Evolutionary conservation across 2,797 vertebrate genomes (phyloP).

Genomic region (Argyrosomus regius): DNA sequence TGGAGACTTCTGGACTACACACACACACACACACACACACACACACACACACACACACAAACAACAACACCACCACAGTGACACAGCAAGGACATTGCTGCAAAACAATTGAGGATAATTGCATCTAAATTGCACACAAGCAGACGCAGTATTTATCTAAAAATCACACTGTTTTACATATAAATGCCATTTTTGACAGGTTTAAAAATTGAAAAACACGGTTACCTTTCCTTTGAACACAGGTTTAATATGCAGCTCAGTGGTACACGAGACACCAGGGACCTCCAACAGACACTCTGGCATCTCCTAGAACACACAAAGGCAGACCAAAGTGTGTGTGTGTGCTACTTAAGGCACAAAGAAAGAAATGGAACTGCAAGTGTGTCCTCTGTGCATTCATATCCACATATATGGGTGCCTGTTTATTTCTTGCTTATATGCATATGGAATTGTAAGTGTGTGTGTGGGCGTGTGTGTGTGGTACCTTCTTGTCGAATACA

Average conservation of each 20-base stretch:
- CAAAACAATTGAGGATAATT: slow-evolving; percentile 47
- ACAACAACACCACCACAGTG: slow-evolving; percentile 27
- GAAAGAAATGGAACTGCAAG: background rate
- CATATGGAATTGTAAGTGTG: slow-evolving; percentile 2
- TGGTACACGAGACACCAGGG: slow-evolving; percentile 89
- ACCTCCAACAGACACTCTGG: slow-evolving; percentile 82
- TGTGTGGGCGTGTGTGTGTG: slow-evolving; percentile 13
- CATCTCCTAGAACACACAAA: slow-evolving; percentile 75
- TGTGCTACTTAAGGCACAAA: background rate
- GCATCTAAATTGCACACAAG: background rate
- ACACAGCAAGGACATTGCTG: slow-evolving; percentile 58
- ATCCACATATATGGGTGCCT: slow-evolving; percentile 1
- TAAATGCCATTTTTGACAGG: slow-evolving; percentile 31
- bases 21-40: slow-evolving; percentile 31
- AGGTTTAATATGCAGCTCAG: slow-evolving; percentile 87
- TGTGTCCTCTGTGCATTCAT: slow-evolving; percentile 27
- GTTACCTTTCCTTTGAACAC: slow-evolving; percentile 89
- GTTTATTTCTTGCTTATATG: slow-evolving; percentile 16
- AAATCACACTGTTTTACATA: slow-evolving; percentile 38
- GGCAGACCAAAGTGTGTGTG: slow-evolving; percentile 4
- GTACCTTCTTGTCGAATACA: slow-evolving; percentile 85
- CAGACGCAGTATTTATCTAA: background rate
- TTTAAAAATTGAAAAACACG: background rate
- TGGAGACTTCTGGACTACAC: slow-evolving; percentile 85
- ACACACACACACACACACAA: slow-evolving; percentile 33